A percentile compares a stretch with the other conserved stretches of the same genome.
Evolutionary conservation across 2,113 vertebrate species (phyloP).

Genomic region (Gopherus flavomarginatus): DNA sequence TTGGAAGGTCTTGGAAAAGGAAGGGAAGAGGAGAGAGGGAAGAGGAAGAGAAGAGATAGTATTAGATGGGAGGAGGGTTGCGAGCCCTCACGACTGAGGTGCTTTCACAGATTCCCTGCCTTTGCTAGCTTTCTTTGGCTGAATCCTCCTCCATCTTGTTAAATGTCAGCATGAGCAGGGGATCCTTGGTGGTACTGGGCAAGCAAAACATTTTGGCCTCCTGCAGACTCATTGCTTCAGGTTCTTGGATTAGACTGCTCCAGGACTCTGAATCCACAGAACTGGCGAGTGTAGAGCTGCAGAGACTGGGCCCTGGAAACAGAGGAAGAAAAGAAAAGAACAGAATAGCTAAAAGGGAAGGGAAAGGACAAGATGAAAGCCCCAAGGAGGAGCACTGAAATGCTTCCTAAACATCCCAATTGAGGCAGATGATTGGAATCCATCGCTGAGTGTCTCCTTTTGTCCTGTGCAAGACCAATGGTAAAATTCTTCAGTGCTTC

Average conservation of each 20-base stretch:
- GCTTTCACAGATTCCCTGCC: neutral
- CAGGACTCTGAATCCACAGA: neutral
- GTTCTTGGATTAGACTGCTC: neutral
- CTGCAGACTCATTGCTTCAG: neutral
- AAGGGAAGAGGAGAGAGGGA: neutral
- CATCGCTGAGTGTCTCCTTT: accelerated
- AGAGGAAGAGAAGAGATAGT: neutral
- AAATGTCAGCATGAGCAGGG: neutral
- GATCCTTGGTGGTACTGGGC: neutral
- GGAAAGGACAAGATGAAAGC: conserved; percentile 16
- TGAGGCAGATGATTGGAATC: conserved; percentile 16
- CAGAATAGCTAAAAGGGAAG: neutral
- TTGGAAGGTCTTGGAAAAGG: neutral
- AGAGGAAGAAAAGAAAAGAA: neutral
- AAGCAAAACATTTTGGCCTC: neutral
- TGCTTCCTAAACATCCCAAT: conserved; percentile 28
- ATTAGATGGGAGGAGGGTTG: neutral
- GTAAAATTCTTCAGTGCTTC: neutral
- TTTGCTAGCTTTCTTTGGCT: neutral
- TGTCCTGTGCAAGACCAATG: neutral
- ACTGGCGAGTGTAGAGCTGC: neutral
- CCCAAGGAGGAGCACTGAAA: conserved; percentile 47
- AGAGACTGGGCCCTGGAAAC: neutral
- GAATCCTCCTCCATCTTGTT: neutral
- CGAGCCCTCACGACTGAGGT: neutral